Base-by-base conservation (phyloP, 2,113 vertebrate species). In the Oryzias woworae region DNA sequence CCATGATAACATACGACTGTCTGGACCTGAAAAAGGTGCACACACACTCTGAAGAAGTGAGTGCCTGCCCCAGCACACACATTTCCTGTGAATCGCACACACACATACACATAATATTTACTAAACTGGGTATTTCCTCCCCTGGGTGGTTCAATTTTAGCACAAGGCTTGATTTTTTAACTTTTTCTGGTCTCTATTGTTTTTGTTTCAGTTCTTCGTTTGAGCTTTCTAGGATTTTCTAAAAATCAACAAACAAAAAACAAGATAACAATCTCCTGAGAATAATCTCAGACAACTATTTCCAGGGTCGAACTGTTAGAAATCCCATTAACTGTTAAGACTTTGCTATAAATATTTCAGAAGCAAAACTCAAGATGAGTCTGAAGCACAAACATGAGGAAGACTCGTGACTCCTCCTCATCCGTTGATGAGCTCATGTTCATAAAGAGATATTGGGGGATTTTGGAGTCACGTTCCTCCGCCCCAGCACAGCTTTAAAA, bases 111-210 rank as follows among this genome's bases (percentile, higher is more conserved):
- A 68, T 20, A 71, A 68, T 75, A 80, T 85, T 88, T 87, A 86
- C 76, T 55, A 69, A 81, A 77, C 75, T 73, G 79, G 77, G 84
- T 75, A 85, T 88, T 89, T 89, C 87, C 85, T 90, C 89, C 81
- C 82, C 42, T 65, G 85, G 81, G 85, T 20, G 22, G 48, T 56
- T 73, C 69, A 73, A n/a, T 78, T 71, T 86, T 87, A 82, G 85
- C 69, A 81, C 76, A 74, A 73, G 49, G 46, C 66, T 76, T 73
- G 57, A 43, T 78, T 81, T 62, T 65, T 42, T n/a, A 18, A 28
- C 17, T 55, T 24, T 58, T 15, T 51, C 45, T 62, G 55, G 49
- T 57, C 41, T 42, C 53, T 31, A 54, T 75, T 67, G 28, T 64
- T 69, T 41, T 22, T 44, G 57, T 48, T 69, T 20, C 10, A 36